Conservation (phyloP, 2,888 invertebrate genomes). For the Acanthosoma haemorrhoidale region DNA sequence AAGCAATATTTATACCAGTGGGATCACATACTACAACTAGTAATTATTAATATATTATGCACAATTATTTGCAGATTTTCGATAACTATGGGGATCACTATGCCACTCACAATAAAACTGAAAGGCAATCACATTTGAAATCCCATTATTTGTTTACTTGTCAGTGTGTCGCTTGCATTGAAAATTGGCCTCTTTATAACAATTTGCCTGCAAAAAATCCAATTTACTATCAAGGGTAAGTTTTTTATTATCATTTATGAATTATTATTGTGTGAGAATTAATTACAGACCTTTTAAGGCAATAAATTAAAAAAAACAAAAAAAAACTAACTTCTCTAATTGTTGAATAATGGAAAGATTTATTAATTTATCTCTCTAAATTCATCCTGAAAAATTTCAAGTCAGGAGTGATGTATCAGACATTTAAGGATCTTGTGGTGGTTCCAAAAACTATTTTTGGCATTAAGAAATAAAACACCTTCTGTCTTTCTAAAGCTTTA, state of each 20-base stretch:
- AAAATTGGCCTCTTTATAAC: conserved; percentile 62
- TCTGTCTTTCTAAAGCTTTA: too few species aligned
- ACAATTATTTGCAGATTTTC: conserved; percentile 52
- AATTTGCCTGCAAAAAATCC: conserved; percentile 45
- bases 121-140: conserved; percentile 57
- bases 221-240: conserved; percentile 31
- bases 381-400: too few species aligned
- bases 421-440: too few species aligned
- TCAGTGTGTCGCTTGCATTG: conserved; percentile 65
- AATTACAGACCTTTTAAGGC: too few species aligned
- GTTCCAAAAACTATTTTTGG: too few species aligned
- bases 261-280: background rate
- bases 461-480: too few species aligned
- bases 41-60: background rate
- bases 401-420: too few species aligned
- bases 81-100: conserved; percentile 80
- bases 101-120: conserved; percentile 55
- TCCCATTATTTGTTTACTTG: conserved; percentile 78
- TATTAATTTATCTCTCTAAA: too few species aligned
- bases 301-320: too few species aligned
- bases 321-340: too few species aligned
- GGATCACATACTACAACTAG: too few species aligned
- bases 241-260: background rate
- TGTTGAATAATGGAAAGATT: too few species aligned
- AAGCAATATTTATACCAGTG: background rate